Conservation (phyloP, 2,888 invertebrate genomes). For the Chaitophorus viminalis region DNA sequence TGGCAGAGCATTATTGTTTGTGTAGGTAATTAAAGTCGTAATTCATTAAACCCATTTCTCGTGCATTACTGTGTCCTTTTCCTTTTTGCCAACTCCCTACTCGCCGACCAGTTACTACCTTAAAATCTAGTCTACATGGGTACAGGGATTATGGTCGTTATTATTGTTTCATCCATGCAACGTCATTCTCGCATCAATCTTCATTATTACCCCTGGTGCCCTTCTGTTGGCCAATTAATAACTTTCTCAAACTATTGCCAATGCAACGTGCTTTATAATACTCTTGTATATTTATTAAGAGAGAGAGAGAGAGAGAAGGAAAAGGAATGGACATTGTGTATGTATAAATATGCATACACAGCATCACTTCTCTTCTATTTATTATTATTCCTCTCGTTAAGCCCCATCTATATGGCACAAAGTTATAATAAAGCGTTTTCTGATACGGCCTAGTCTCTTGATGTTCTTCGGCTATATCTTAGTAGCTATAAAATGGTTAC, state of each 20-base stretch:
- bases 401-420: background rate
- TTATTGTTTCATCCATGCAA: constrained; percentile 20
- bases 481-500: background rate
- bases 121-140: background rate
- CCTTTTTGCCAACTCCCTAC: background rate
- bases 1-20: constrained; percentile 3
- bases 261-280: background rate
- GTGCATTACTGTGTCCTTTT: background rate
- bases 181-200: constrained; percentile 39
- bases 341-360: background rate
- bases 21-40: constrained; percentile 29
- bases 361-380: constrained; percentile 4
- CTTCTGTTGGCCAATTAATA: constrained; percentile 17
- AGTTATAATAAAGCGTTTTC: background rate
- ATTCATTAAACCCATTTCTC: constrained; percentile 36
- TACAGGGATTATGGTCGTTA: background rate
- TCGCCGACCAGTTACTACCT: constrained; percentile 2
- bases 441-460: background rate
- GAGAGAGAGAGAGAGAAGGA: too few species aligned
- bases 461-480: background rate
- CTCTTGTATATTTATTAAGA: too few species aligned
- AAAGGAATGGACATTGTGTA: background rate
- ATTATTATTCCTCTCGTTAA: constrained; percentile 23
- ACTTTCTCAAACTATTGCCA: background rate
- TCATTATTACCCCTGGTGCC: constrained; percentile 23